These are phyloP conservation scores for Apis dorsata DNA, from an alignment of 1,140 invertebrate species.

Conservation along the genomic window DNA sequence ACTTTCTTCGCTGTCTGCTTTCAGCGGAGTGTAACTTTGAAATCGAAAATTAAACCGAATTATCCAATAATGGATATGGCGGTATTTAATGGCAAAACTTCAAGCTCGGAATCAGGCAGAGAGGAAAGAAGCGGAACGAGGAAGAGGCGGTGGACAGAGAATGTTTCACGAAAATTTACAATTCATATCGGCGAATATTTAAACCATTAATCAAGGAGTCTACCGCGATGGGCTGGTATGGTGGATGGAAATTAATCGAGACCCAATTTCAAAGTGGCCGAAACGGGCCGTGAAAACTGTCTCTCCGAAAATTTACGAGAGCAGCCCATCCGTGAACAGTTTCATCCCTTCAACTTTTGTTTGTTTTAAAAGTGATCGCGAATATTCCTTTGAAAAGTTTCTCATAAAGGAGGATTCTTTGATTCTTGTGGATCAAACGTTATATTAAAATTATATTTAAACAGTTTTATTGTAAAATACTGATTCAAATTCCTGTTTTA, in stretches of 20 bases:
- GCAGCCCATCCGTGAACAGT: background rate
- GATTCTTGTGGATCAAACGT: background rate
- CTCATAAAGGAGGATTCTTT: background rate
- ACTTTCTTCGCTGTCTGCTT: background rate
- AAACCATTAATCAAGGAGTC: conserved; percentile 72
- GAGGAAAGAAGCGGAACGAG: background rate
- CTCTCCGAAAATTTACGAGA: conserved; percentile 12
- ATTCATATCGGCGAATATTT: conserved; percentile 75
- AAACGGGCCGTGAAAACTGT: conserved; percentile 39
- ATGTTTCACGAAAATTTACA: conserved; percentile 69
- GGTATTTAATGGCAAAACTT: conserved; percentile 47
- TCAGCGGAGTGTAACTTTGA: background rate
- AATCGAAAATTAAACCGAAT: background rate
- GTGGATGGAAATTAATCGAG: conserved; percentile 70
- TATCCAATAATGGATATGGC: background rate
- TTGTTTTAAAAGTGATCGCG: background rate
- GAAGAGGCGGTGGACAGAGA: conserved; percentile 26
- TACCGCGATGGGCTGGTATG: conserved; percentile 47
- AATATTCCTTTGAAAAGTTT: too few relatives aligned
- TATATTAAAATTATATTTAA: background rate
- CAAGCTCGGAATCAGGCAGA: background rate
- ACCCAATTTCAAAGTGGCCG: conserved; percentile 48
- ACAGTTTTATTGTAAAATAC: background rate
- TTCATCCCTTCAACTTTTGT: background rate
- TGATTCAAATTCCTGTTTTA: too few relatives aligned